Evolutionary conservation across 2,113 vertebrate species (phyloP), one percentile per base, ranked within the genome.

Genomic region (Hippocampus barbouri): DNA sequence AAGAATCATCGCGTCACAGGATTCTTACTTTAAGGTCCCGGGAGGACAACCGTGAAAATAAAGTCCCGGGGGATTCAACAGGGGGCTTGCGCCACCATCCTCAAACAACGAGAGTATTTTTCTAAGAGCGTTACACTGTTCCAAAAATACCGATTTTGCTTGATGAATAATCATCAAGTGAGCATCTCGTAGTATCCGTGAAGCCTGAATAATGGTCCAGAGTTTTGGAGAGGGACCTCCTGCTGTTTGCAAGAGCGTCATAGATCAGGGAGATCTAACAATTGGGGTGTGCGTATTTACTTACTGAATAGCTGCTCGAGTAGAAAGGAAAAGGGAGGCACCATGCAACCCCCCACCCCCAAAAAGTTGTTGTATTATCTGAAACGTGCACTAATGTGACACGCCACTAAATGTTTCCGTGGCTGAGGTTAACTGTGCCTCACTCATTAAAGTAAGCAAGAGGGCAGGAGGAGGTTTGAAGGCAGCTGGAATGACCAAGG

Each of bases 111-210:
- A 27, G 38, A 0, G 51, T 65, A 16, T 25, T 62, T 71, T 80
- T 57, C 51, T 18, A 30, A 15, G 38, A 82, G 75, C 45, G 38
- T 18, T 56, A 63, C 20, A 23, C 75, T 62, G 79, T 75, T 60
- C 61, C 72, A 78, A 83, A 71, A 77, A 75, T 85, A 89, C 86
- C 76, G 89, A 90, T 90, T 88, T 78, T 71, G 79, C 83, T 89
- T 88, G 81, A 82, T 86, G 79, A 74, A 84, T 5, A 43, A 65
- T 23, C 4, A 49, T 27, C 80, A 88, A 90, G 90, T 76, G 88
- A 86, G 83, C 76, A 77, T 82, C 75, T 79, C 79, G 84, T 79
- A 79, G 77, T 75, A 80, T 74, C 78, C 23, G 61, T 66, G 23
- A 27, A 66, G n/a, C 7, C 27, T 87, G 85, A 88, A 87, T 81